Conservation (phyloP, 2,113 vertebrate species). For the Rhinoderma darwinii region DNA sequence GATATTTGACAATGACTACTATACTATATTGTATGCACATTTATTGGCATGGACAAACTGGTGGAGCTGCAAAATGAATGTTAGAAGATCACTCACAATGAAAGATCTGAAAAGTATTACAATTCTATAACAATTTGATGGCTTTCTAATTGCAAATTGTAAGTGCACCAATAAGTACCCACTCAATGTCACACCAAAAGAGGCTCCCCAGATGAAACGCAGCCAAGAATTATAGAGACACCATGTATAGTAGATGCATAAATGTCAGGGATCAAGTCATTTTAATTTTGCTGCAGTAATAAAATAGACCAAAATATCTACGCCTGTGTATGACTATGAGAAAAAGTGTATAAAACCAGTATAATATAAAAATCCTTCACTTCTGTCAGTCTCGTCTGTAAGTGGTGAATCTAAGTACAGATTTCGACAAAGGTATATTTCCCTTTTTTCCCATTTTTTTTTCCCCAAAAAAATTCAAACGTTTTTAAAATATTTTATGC, state of each 20-base stretch:
- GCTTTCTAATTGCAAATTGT: slow-evolving; percentile 19
- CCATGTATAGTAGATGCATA: background rate
- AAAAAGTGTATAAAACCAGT: no score
- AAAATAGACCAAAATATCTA: background rate
- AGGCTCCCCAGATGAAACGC: slow-evolving; percentile 17
- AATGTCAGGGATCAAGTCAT: background rate
- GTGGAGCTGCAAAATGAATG: background rate
- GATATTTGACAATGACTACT: background rate
- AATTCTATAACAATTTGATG: slow-evolving; percentile 23
- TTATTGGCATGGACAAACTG: slow-evolving; percentile 1
- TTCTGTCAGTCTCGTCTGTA: background rate
- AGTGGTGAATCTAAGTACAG: background rate
- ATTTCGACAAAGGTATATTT: background rate
- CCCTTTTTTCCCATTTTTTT: background rate
- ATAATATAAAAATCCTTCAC: background rate
- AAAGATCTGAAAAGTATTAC: slow-evolving; percentile 36
- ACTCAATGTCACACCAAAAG: slow-evolving; percentile 26
- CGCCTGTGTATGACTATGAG: background rate
- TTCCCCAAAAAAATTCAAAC: background rate
- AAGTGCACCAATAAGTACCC: slow-evolving; percentile 18
- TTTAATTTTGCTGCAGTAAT: background rate
- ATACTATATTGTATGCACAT: background rate
- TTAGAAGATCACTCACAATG: slow-evolving; percentile 17
- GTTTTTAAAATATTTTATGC: background rate
- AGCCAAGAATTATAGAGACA: slow-evolving; percentile 10